Conservation (phyloP, 2,888 invertebrate genomes). For the Tipula unca region DNA sequence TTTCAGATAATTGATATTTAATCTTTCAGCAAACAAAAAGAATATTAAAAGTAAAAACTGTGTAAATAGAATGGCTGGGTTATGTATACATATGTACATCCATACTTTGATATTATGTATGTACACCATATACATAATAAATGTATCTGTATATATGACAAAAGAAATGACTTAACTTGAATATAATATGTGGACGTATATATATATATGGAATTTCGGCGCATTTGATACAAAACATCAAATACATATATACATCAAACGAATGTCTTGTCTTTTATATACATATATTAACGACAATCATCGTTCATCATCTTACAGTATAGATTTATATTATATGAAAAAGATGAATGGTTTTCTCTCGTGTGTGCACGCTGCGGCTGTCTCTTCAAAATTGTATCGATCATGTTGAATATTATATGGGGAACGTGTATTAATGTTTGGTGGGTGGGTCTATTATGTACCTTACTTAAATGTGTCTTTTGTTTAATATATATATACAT, state of each 20-base stretch:
- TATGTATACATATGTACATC: not conserved
- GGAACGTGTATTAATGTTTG: not conserved
- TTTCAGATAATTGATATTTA: conserved; percentile 14
- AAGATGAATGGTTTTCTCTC: not conserved
- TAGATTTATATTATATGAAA: not conserved
- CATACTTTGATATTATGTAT: not conserved
- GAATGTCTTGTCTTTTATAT: not conserved
- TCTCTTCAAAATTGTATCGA: not conserved
- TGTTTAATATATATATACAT: not conserved
- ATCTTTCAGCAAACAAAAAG: not conserved
- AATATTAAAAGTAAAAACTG: not conserved
- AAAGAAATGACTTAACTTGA: not conserved
- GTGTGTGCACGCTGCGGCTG: not conserved
- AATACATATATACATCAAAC: not conserved
- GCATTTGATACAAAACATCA: conserved; percentile 8
- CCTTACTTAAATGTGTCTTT: not conserved
- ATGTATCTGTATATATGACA: not conserved
- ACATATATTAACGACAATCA: not conserved
- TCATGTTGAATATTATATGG: not conserved
- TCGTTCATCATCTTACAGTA: not conserved
- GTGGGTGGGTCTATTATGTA: not conserved
- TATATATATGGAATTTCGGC: not conserved
- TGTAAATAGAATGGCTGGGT: not conserved
- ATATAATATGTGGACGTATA: not conserved
- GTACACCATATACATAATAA: not conserved